Evolutionary conservation across 30 jellyfish, hydroid and myxozoan genomes (phyloP), one percentile per base, ranked within the genome.

Genomic region (Phacellophora camtschatica): DNA sequence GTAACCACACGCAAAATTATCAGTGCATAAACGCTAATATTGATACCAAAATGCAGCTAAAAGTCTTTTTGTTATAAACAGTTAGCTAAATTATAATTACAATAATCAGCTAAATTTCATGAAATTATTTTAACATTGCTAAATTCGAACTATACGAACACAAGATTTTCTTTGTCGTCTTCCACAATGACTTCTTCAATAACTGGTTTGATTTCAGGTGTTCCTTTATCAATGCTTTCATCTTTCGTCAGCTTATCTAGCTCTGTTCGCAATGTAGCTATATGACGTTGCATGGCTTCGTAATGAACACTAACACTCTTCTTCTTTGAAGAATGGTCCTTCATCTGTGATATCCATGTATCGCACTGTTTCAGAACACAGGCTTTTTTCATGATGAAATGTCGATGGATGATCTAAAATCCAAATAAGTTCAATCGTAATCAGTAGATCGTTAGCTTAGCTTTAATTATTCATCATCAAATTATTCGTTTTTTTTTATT

Each of bases 301-400:
- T 89, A 82, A 41, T 66, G 79, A 24, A 58, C 96, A 1, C 66
- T 49, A 42, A 35, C 71, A 19, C 96, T 62, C 75, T 89, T 89
- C 69, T 81, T 75, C 63, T 78, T 82, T 4, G 92, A 39, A 24
- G 96, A 66, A 28, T 69, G 93, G 35, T 87, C 96, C 51, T 87
- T 87, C 84, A 87, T 53, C 67, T 89, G 96, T 8, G 83, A 66
- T 30, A 89, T 27, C 97, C 97, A 89, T 31, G 59, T 34, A 39
- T 89, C 95, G 34, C 97, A 89, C 35, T 89, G 97, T 25, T 77
- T 74, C 16, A 89, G 28, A 28, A 89, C 66, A 4, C 24, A 51
- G 1, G 89, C 78, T 68, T 89, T 83, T 70, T 89, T 89, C 61
- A 79, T 39, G 23, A 46, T 15, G 58, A 82, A 82, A 49, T 89